Base-by-base conservation (phyloP, 2,113 vertebrate species). In the Lamprologus speciosus region DNA sequence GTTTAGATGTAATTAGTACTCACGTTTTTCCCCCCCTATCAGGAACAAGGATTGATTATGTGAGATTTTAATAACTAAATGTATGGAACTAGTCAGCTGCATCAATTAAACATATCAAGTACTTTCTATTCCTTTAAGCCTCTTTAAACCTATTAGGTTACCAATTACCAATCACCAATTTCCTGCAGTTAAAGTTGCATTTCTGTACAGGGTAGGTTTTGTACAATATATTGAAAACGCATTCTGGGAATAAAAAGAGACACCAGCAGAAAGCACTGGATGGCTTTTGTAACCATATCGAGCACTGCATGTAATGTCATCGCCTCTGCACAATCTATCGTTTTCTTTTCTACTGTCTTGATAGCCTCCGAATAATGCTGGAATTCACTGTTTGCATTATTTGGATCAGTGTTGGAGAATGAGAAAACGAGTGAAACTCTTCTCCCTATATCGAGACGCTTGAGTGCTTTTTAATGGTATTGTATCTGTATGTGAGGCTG, bases 401-500 rank as follows among this genome's bases (percentile, higher is more conserved):
- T 81, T 84, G 84, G 87, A 63, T 37, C 63, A 53, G 63, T 28
- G 58, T 60, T 42, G 33, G 12, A 65, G 80, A 70, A 58, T 70
- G 57, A 58, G 75, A 80, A 84, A 88, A 84, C 42, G 26, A 68
- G 33, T 42, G 50, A 28, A 3, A 33, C 54, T 53, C 23, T 50
- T 37, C 6, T 51, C 54, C 37, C n/a, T 60, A 68, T 45, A 89
- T 89, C 58, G 35, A 79, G 73, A 79, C 54, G 47, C 70, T 11
- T n/a, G 83, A 88, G 79, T 81, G 89, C 81, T 87, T 40, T 85
- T 85, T 93, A 91, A 88, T 92, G 85, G 86, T 65, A 90, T 84
- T 84, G 86, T 88, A 86, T 87, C 79, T 83, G 54, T 86, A 78
- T 80, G 87, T 85, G 92, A 70, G 82, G 78, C 28, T 19, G 88